These are phyloP conservation scores for Aulostomus chinensis DNA, from an alignment of 2,797 vertebrate species.

Conservation along the genomic window DNA sequence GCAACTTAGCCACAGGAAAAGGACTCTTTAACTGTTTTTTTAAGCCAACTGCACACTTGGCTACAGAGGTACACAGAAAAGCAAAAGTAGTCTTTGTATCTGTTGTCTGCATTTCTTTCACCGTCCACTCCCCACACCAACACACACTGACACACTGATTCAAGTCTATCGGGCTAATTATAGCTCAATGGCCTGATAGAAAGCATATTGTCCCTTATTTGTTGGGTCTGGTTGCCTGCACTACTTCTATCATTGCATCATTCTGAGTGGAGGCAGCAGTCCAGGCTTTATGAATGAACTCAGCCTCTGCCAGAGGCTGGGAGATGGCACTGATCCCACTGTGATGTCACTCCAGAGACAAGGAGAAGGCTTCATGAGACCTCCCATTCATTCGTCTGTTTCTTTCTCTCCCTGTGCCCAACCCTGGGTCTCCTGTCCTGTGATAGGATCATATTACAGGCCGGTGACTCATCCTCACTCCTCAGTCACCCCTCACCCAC, in stretches of 20 bases:
- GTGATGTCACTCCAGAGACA: constrained; percentile 79
- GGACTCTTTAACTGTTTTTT: constrained; percentile 32
- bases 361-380: constrained; percentile 66
- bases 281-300: constrained; percentile 80
- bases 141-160: constrained; percentile 32
- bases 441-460: constrained; percentile 79
- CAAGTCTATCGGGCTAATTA: constrained; percentile 66
- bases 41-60: constrained; percentile 11
- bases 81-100: constrained; percentile 24
- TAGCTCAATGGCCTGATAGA: constrained; percentile 60
- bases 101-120: constrained; percentile 13
- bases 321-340: constrained; percentile 74
- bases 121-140: constrained; percentile 32
- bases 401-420: constrained; percentile 29
- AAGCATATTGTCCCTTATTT: constrained; percentile 68
- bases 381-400: constrained; percentile 69
- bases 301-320: constrained; percentile 70
- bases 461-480: constrained; percentile 66
- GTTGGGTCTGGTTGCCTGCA: constrained; percentile 68
- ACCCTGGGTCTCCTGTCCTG: constrained; percentile 57
- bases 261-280: constrained; percentile 62
- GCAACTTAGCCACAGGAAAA: constrained; percentile 67
- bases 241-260: constrained; percentile 72
- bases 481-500: constrained; percentile 52
- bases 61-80: constrained; percentile 1